Conservation (phyloP, 1,140 invertebrate species). For the Drosophila burlai region DNA sequence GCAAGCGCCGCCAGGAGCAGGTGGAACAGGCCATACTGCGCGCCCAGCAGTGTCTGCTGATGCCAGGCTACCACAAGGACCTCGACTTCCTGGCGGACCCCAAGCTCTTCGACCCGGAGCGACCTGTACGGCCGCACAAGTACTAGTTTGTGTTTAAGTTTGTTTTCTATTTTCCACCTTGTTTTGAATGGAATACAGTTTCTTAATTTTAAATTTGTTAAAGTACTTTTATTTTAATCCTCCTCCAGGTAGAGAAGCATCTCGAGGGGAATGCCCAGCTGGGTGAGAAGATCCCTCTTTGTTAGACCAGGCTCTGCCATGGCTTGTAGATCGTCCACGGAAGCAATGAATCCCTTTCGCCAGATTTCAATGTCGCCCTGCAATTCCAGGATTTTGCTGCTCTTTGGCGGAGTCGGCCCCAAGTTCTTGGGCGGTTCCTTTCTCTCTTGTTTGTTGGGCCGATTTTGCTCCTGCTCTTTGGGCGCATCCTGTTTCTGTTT, state of each 20-base stretch:
- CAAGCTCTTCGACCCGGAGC: constrained; percentile 93
- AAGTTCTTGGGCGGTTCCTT: background rate
- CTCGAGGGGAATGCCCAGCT: constrained; percentile 55
- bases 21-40: constrained; percentile 90
- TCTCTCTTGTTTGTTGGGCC: background rate
- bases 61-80: constrained; percentile 92
- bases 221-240: constrained; percentile 43
- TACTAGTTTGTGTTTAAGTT: constrained; percentile 86
- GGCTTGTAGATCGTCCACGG: constrained; percentile 60
- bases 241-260: constrained; percentile 66
- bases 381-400: constrained; percentile 48
- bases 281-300: constrained; percentile 31
- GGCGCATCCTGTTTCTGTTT: background rate
- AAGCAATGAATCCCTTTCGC: constrained; percentile 52
- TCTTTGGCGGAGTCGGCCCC: background rate
- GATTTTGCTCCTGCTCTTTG: background rate
- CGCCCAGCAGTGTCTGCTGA: constrained; percentile 90
- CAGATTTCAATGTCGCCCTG: constrained; percentile 60
- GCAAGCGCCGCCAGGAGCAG: constrained; percentile 90
- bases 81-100: constrained; percentile 92
- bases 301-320: constrained; percentile 33
- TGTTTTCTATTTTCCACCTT: constrained; percentile 36
- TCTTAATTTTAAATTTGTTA: constrained; percentile 23
- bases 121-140: constrained; percentile 92
- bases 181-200: constrained; percentile 59